A percentile compares a stretch with the other conserved stretches of the same genome.
These are phyloP conservation scores for Aulostomus chinensis DNA, from an alignment of 2,797 vertebrate genomes.

Conservation along the genomic window DNA sequence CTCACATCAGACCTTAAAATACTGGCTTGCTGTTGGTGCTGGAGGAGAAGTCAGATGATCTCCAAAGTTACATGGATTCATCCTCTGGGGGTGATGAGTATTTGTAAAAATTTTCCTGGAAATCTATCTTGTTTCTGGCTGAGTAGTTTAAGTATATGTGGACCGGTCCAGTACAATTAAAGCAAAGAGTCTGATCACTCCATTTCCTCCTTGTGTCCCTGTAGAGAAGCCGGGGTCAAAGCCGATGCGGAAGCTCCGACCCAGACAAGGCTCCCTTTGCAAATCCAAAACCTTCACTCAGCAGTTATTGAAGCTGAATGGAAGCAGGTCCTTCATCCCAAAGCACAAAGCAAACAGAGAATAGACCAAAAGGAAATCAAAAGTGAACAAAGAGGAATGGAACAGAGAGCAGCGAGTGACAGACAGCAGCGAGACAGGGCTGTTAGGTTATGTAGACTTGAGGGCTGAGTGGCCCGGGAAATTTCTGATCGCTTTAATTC, in stretches of 20 bases:
- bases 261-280: conserved; percentile 33
- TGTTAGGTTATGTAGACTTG: conserved; percentile 86
- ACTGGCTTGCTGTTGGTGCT: neutral
- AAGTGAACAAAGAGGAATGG: conserved; percentile 66
- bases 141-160: too few species aligned
- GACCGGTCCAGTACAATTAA: too few species aligned
- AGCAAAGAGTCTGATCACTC: too few species aligned
- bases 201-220: conserved; percentile 1
- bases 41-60: neutral
- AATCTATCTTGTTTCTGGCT: too few species aligned
- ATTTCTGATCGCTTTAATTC: conserved; percentile 98
- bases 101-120: too few species aligned
- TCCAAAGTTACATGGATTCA: neutral
- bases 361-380: conserved; percentile 60
- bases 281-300: conserved; percentile 69
- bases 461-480: conserved; percentile 83
- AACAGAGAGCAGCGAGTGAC: conserved; percentile 63
- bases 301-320: conserved; percentile 61
- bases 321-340: conserved; percentile 62
- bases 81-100: neutral
- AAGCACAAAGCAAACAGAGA: conserved; percentile 69
- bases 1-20: too few species aligned
- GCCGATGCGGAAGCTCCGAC: conserved; percentile 34
- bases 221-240: conserved; percentile 17
- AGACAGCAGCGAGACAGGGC: conserved; percentile 86